Base-by-base conservation (phyloP, 2,888 invertebrate species). In the Thereva unica region DNA sequence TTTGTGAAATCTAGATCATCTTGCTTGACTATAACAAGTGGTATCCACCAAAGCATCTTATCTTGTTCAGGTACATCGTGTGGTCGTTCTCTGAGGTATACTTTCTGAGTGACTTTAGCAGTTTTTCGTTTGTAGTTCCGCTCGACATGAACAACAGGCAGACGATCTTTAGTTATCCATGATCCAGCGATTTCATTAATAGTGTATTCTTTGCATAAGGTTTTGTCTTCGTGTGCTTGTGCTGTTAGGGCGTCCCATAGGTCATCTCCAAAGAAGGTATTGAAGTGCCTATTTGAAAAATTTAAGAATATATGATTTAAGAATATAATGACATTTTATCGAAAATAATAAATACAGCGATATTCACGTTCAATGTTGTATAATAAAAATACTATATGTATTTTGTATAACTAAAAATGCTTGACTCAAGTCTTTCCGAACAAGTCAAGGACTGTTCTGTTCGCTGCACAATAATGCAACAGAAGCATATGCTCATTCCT, bases 111-210 rank as follows among this genome's bases (percentile, higher is more conserved):
- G 23, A 92, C 76, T 59, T 79, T 82, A 9, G 88, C 87, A 0
- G 86, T 83, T 57, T 86, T 86, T 47, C 83, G 83, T 0, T 84
- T 79, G 76, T 91, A 91, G 76, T 91, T 84, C 71, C 92, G 85
- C 9, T 82, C 83, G 6, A 90, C 88, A 49, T 85, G 88, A 41
- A 93, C 83, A 2, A 92, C 85, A 0, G 93, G 94, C 47, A 92
- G 82, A 41, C 93, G 84, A 74, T 91, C 90, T 76, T 92, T 89
- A 9, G 87, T 86, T 12, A 92, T 90, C 95, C 94, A 95, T 9
- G 90, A 89, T 44, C 85, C 86, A 2, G 91, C 92, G 42, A 95
- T 89, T 49, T 86, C 85, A 71, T 85, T 84, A n/a, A 89, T 83
- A 65, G 86, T 86, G 53, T 88, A 81, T 7, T 82, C 78, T 0